Base-by-base conservation (phyloP, 2,113 vertebrate genomes). In the Promerops cafer region DNA sequence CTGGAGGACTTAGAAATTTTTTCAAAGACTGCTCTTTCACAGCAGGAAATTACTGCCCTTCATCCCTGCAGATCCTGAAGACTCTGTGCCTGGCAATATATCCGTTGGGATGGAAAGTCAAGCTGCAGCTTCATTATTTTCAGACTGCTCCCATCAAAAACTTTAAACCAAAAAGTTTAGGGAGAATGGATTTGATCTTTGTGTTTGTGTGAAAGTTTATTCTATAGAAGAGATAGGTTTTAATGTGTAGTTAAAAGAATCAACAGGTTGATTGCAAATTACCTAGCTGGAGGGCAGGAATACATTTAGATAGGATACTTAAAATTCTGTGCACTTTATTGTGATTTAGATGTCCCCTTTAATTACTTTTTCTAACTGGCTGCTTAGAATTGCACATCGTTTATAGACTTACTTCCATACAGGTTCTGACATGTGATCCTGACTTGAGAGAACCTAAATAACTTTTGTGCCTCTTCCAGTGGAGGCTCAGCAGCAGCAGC, bases 281-380 rank as follows among this genome's bases (percentile, higher is more conserved):
- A 63, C 87, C 95, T 86, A 60, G 74, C 72, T 93, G 86, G 95
- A 96, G 87, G 85, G 77, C 18, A 83, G 50, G 42, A 93, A 87
- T 70, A 53, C 35, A 86, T 56, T 92, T 54, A 87, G 53, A 80
- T 42, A 65, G 50, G n/a, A 71, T 93, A 80, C 88, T 98, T 97
- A 96, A 94, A 97, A 97, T 97, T 95, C 93, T 59, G 19, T 74
- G 17, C 52, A 68, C 69, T 97, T 96, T 90, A 57, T 76, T 90
- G 72, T 97, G 96, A 98, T 98, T 98, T 97, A 98, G 93, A 85
- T 87, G 44, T 35, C 72, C 64, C 71, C 66, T 89, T 96, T 98
- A 97, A 97, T 97, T 97, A 87, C 93, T 96, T 97, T 98, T 94
- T 97, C 95, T 35, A 77, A 94, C 91, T 97, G 92, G 71, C 85